phyloP scores from a whole-genome alignment of 2,797 vertebrate genomes.

The Odontamblyopus lacepedii region DNA sequence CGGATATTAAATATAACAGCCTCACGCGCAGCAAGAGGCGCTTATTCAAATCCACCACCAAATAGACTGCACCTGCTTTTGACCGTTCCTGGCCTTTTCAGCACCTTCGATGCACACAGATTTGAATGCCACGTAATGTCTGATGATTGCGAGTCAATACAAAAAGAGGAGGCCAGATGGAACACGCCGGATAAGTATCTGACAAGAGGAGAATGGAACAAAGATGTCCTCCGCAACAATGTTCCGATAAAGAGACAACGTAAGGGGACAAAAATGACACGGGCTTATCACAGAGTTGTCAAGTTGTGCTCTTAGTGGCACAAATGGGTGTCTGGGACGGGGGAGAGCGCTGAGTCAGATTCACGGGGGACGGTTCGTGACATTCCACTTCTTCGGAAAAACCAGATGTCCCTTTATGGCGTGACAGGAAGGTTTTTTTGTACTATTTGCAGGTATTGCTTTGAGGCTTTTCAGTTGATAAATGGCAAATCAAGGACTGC shows the following conservation, averaged over 20 bases:
- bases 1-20: slow-evolving; percentile 44
- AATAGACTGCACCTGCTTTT: background rate
- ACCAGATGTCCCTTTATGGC: background rate
- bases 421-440: background rate
- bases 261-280: slow-evolving; percentile 13
- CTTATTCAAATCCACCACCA: slow-evolving; percentile 9
- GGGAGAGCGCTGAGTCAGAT: slow-evolving; percentile 4
- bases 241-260: slow-evolving; percentile 7
- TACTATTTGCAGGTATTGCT: background rate
- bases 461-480: background rate
- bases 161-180: slow-evolving; percentile 2
- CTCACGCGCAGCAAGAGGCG: slow-evolving; percentile 19
- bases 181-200: slow-evolving; percentile 7
- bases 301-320: background rate
- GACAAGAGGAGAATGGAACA: slow-evolving; percentile 4
- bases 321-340: slow-evolving; percentile 1
- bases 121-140: background rate
- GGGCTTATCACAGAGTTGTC: slow-evolving; percentile 10
- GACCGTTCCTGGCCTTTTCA: slow-evolving; percentile 5
- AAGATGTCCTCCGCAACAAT: slow-evolving; percentile 4
- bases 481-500: background rate
- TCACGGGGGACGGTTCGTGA: background rate
- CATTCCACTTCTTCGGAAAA: background rate
- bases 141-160: slow-evolving; percentile 5
- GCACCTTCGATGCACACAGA: background rate